A percentile compares a stretch with the other conserved stretches of the same genome.
These are phyloP conservation scores for Synergus itoensis DNA, from an alignment of 2,888 invertebrate genomes.

Conservation along the genomic window DNA sequence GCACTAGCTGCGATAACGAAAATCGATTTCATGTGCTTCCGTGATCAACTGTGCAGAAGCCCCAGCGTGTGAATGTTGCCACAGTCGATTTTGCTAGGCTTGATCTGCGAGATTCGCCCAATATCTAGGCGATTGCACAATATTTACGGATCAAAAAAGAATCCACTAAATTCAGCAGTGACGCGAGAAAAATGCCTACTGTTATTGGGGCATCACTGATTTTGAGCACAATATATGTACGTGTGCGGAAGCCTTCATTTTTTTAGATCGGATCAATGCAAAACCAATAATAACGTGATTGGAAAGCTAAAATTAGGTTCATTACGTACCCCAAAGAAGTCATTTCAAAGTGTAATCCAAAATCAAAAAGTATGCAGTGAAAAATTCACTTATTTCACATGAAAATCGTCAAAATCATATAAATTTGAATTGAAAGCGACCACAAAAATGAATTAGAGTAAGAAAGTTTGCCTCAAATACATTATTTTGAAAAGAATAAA, in stretches of 20 bases:
- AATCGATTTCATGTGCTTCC: constrained; percentile 70
- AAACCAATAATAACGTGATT: too few species aligned
- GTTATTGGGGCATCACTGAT: not conserved
- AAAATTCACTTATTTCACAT: too few species aligned
- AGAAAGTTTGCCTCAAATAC: not conserved
- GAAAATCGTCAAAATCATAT: too few species aligned
- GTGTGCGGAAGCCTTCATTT: not conserved
- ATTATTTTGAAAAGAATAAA: not conserved
- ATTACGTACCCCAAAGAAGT: too few species aligned
- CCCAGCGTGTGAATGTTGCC: constrained; percentile 62
- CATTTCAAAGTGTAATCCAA: too few species aligned
- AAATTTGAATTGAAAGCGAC: too few species aligned
- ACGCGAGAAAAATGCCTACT: constrained; percentile 8
- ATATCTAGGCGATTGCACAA: constrained; percentile 19
- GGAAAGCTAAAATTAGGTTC: too few species aligned
- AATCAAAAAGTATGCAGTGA: not conserved
- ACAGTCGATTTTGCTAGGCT: constrained; percentile 55
- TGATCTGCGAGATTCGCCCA: constrained; percentile 29
- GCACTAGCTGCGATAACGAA: constrained; percentile 64
- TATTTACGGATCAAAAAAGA: constrained; percentile 20
- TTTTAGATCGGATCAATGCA: not conserved
- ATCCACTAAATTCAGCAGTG: not conserved
- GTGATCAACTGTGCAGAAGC: constrained; percentile 44
- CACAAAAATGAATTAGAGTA: too few species aligned
- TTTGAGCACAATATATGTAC: not conserved